Evolutionary conservation across 2,113 vertebrate species (phyloP).

Genomic region (Campylomormyrus tamandua): DNA sequence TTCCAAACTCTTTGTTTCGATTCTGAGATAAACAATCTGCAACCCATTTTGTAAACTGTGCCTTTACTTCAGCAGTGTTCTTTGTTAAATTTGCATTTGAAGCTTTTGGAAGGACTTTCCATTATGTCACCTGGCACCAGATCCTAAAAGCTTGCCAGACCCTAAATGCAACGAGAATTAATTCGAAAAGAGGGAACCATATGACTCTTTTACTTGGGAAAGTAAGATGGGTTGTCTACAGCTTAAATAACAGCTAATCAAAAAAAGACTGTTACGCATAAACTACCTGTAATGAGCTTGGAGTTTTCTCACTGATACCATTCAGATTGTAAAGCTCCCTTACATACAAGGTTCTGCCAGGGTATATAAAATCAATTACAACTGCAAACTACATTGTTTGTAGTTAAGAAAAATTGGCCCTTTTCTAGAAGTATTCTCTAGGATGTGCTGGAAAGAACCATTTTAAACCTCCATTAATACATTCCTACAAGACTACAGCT

Average conservation of each 20-base stretch:
- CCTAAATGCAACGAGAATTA: background rate
- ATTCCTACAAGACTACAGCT: background rate
- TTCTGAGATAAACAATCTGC: background rate
- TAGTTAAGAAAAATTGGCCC: background rate
- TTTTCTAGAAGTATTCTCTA: background rate
- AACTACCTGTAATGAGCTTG: background rate
- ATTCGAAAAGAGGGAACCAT: background rate
- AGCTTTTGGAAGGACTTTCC: background rate
- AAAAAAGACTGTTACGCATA: background rate
- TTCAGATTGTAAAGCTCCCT: background rate
- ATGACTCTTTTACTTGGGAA: background rate
- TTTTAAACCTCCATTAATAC: background rate
- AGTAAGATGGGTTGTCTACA: background rate
- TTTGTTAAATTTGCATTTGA: background rate
- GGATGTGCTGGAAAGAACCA: background rate
- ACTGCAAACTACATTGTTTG: background rate
- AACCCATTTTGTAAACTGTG: background rate
- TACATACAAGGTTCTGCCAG: background rate
- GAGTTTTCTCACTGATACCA: background rate
- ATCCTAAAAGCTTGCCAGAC: background rate
- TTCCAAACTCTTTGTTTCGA: background rate
- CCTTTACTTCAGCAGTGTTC: background rate
- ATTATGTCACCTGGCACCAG: background rate
- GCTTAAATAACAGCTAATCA: background rate
- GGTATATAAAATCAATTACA: slow-evolving; percentile 6